Percentiles rank a stretch among this genome's conserved stretches.
These are phyloP conservation scores for Cranoglanis bouderius DNA, from an alignment of 2,113 vertebrate genomes.

Conservation along the genomic window DNA sequence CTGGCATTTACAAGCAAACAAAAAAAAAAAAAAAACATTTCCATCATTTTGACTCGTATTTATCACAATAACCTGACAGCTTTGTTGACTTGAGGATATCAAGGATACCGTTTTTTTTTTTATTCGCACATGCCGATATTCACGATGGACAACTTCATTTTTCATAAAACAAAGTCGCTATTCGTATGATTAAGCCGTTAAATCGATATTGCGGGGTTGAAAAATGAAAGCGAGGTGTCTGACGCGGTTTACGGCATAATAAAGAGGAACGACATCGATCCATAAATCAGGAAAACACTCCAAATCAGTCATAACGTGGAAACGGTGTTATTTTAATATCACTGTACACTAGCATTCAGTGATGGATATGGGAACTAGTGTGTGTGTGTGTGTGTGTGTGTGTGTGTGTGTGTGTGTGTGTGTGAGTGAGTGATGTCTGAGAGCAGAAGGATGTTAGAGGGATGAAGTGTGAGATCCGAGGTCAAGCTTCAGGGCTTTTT, in stretches of 20 bases:
- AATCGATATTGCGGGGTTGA: constrained; percentile 28
- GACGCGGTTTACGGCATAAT: not conserved
- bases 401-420: constrained; percentile 10
- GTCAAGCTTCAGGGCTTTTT: constrained; percentile 31
- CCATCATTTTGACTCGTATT: constrained; percentile 10
- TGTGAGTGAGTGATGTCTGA: not conserved
- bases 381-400: constrained; percentile 25
- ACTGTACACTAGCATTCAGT: not conserved
- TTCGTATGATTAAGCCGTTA: constrained; percentile 31
- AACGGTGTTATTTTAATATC: not conserved
- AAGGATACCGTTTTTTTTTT: not conserved
- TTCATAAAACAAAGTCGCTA: constrained; percentile 20
- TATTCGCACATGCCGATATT: constrained; percentile 22
- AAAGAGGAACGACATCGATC: not conserved
- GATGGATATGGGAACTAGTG: not conserved
- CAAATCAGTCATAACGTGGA: not conserved
- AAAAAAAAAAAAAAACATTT: not conserved
- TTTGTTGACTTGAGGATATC: constrained; percentile 33
- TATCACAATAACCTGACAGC: constrained; percentile 24
- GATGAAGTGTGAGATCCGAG: constrained; percentile 30
- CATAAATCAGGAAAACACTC: constrained; percentile 25
- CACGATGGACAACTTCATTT: constrained; percentile 29
- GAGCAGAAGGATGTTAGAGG: constrained; percentile 11
- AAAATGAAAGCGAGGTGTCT: constrained; percentile 23
- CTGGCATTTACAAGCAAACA: not conserved